Evolutionary conservation across 2,888 invertebrate species (phyloP), one percentile per base, ranked within the genome.

Genomic region (Apoda limacodes): DNA sequence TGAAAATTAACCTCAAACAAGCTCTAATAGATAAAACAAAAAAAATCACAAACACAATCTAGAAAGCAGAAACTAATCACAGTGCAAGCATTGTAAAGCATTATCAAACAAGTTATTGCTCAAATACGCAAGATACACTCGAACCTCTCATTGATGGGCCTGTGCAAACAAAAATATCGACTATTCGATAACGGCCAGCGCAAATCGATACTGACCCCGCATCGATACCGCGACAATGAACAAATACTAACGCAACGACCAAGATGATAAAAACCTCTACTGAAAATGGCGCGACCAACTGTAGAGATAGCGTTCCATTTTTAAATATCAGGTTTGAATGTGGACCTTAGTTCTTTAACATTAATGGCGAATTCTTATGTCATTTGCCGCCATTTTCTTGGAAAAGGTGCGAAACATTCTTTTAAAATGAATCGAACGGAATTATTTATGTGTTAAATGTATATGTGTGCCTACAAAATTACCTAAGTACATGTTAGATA

Each of bases 101-200:
- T 66, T 70, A 72, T 66, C 71, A 67, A 66, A 70, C 71, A 69
- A 72, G 68, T 69, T 75, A 70, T 74, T 70, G 69, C 66, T 72
- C 67, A 72, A 76, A 76, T 67, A 75, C 61, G 69, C 66, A 65
- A 70, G 67, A 67, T 64, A 70, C 60, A 65, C 72, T 70, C 68
- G 55, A 70, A 48, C 44, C 57, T 53, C 55, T 56, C 69, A 72
- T 68, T 71, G 75, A 75, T 70, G 74, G 65, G 54, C 50, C 59
- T 60, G 53, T 39, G 59, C 60, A 74, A 76, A 75, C 66, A 75
- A 55, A 71, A 68, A 64, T 71, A 74, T 71, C 74, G 68, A 70
- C 67, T 63, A 64, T 64, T 65, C 61, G 76, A 78, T 78, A 76
- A 67, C 63, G 51, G 46, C 36, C 40, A 45, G 43, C 41, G 45